Conservation (phyloP, 1,140 invertebrate species). For the Hypothenemus hampei region DNA sequence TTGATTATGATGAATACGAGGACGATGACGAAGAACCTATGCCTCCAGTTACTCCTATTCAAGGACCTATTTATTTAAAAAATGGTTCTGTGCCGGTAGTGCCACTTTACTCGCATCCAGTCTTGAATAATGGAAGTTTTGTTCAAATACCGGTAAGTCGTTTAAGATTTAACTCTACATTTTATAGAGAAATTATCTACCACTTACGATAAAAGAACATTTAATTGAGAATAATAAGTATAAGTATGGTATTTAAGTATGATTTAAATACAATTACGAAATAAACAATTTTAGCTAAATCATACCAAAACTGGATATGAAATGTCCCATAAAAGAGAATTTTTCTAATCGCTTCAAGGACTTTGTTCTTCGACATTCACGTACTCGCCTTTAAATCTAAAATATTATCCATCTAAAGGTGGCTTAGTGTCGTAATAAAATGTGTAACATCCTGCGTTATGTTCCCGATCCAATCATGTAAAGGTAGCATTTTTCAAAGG, state of each 20-base stretch:
- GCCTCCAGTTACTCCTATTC: conserved; percentile 66
- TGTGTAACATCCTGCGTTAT: conserved; percentile 7
- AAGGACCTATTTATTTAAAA: conserved; percentile 73
- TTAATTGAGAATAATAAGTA: neutral
- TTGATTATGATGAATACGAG: conserved; percentile 61
- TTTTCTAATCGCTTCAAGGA: no score
- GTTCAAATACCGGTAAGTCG: conserved; percentile 80
- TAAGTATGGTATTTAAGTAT: neutral
- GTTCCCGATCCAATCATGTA: neutral
- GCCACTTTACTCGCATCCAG: conserved; percentile 76
- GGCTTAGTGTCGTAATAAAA: neutral
- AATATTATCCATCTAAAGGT: neutral
- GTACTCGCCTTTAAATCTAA: neutral
- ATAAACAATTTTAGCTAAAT: neutral
- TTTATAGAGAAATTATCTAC: neutral
- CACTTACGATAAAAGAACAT: neutral
- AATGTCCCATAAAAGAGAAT: neutral
- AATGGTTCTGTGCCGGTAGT: conserved; percentile 78
- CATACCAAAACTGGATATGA: neutral
- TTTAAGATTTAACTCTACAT: neutral
- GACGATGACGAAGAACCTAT: conserved; percentile 50
- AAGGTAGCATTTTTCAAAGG: neutral
- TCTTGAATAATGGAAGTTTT: conserved; percentile 75
- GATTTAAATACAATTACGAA: neutral
- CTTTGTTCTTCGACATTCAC: neutral